Evolutionary conservation across 2,113 vertebrate species (phyloP).

Genomic region (Sardina pilchardus): DNA sequence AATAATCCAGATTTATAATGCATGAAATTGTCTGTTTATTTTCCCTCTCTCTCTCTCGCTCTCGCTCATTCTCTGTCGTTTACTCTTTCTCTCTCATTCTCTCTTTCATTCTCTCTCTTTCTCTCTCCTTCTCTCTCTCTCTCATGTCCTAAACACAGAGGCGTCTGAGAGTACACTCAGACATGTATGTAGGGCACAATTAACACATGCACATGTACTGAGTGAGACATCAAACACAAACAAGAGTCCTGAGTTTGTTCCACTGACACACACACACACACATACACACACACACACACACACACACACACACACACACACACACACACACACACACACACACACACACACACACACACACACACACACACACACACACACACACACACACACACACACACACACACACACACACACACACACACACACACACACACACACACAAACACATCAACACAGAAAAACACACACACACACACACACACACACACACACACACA

Average conservation of each 20-base stretch:
- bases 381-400: neutral
- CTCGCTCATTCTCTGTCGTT: neutral
- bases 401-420: neutral
- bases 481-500: neutral
- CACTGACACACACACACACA: neutral
- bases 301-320: neutral
- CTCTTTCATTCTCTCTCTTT: too few species aligned
- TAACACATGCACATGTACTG: neutral
- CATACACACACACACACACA: neutral
- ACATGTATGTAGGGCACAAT: constrained; percentile 1
- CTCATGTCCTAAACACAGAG: neutral
- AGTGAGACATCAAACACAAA: constrained; percentile 4
- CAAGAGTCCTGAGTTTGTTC: neutral
- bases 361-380: too few species aligned
- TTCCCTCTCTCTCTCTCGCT: neutral
- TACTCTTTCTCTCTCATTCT: neutral
- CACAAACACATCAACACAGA: neutral
- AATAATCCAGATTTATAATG: constrained; percentile 9
- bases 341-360: neutral
- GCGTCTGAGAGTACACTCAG: neutral
- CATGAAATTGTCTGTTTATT: neutral
- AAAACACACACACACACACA: neutral
- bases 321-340: neutral
- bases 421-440: neutral
- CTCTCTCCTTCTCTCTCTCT: neutral